These are phyloP conservation scores for Platorchestia sp. DNA, from an alignment of 1,140 invertebrate genomes.

Conservation along the genomic window DNA sequence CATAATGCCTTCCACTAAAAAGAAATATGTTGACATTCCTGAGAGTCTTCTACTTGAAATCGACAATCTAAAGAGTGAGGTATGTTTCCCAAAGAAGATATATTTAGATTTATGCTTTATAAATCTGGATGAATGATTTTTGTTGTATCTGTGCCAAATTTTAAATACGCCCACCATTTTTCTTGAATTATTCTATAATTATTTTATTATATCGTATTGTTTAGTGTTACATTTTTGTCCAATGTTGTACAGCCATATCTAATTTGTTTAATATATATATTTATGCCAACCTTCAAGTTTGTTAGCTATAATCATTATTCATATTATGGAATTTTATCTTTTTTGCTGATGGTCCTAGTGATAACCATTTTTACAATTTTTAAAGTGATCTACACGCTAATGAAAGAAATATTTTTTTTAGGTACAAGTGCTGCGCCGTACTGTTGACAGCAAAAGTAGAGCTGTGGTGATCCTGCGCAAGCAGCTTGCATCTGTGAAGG, in stretches of 20 bases:
- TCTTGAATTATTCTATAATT: neutral
- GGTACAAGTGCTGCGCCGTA: neutral
- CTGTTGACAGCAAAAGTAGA: conserved; percentile 23
- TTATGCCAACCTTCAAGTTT: neutral
- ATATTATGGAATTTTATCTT: neutral
- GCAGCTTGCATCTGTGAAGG: neutral
- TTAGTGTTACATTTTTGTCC: neutral
- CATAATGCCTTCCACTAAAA: neutral
- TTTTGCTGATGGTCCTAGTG: neutral
- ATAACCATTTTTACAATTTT: neutral
- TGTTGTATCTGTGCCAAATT: neutral
- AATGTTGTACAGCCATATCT: too few species aligned
- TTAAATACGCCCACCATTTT: neutral
- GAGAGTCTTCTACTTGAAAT: conserved; percentile 4
- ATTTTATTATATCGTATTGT: neutral
- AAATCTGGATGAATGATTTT: neutral
- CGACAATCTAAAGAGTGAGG: conserved; percentile 7
- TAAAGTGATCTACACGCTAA: neutral
- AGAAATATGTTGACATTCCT: neutral
- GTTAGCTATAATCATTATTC: neutral
- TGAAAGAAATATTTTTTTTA: neutral
- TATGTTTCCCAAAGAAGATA: neutral
- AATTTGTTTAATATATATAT: neutral
- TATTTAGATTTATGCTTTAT: neutral
- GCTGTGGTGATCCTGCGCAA: conserved; percentile 15